Evolutionary conservation across 2,888 invertebrate genomes (phyloP), one percentile per base, ranked within the genome.

Genomic region (Calliopum simillimum): DNA sequence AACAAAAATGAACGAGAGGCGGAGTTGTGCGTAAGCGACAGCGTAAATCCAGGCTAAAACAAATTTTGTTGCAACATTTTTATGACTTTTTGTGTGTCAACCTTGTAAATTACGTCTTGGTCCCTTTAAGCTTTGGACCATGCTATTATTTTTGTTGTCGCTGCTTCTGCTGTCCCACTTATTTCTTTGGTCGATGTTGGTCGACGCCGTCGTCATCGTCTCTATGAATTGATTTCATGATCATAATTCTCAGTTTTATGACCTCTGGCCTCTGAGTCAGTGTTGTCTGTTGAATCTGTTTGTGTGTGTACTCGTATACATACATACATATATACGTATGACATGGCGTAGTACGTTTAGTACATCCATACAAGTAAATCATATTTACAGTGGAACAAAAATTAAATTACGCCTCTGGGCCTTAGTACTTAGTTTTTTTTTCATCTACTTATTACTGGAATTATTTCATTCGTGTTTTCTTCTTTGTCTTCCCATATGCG

Each of bases 1-100:
- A 6, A 33, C 33, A 25, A 23, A 56, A 56, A 23, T 56, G 55
- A 23, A 25, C 8, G 23, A 8, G 55, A 21, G 19, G 12, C 8
- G 13, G 16, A 12, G 16, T 16, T 16, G 49, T 49, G 14, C 49
- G n/a, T 49, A 16, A 16, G 13, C 49, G 16, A 49, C 49, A 49
- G 16, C 55, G 61, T 44, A 44, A 61, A 61, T 61, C 21, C 19
- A 21, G 46, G 19, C 46, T 61, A 46, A 19, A 43, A 21, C 44
- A 61, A 70, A 67, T 61, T 70, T 70, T 62, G 67, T 62, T 56
- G 62, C 66, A 70, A 67, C 33, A 67, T 58, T 70, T 70, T 70
- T 70, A 70, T 55, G 70, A 59, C 55, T 23, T 61, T 61, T 46
- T 61, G 46, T 11, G 61, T 44, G 33, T 21, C 23, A 61, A 44